These are phyloP conservation scores for Limonius californicus DNA, from an alignment of 1,140 invertebrate genomes.

Conservation along the genomic window DNA sequence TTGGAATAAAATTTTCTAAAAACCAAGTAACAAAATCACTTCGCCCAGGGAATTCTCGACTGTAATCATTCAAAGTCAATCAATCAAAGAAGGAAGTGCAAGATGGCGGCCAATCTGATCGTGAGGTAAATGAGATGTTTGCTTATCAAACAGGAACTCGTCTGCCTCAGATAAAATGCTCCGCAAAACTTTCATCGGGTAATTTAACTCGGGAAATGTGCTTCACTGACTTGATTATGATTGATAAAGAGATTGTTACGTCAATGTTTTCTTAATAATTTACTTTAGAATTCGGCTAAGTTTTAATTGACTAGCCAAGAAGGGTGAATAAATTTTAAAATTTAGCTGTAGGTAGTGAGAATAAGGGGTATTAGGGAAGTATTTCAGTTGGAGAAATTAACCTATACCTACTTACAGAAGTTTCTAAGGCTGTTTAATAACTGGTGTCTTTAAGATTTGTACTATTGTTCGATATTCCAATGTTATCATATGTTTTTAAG, in stretches of 20 bases:
- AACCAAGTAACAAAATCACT: slow-evolving; percentile 3
- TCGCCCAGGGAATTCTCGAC: background rate
- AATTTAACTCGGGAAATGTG: slow-evolving; percentile 43
- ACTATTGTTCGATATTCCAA: no score
- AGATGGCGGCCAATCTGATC: slow-evolving; percentile 32
- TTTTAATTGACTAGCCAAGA: slow-evolving; percentile 4
- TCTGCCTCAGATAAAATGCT: slow-evolving; percentile 39
- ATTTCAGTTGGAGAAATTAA: no score
- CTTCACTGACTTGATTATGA: slow-evolving; percentile 45
- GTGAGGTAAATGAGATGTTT: slow-evolving; percentile 45
- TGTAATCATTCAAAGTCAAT: slow-evolving; percentile 33
- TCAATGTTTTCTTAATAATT: slow-evolving; percentile 14
- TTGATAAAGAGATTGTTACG: slow-evolving; percentile 41
- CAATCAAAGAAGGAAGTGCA: slow-evolving; percentile 37
- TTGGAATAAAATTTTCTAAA: slow-evolving; percentile 2
- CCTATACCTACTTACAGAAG: no score
- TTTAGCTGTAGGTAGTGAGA: no score
- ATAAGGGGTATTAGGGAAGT: no score
- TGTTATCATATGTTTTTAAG: no score
- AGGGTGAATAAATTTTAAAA: slow-evolving; percentile 12
- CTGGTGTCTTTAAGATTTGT: no score
- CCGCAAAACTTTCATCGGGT: slow-evolving; percentile 36
- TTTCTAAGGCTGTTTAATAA: no score
- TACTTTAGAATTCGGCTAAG: slow-evolving; percentile 4
- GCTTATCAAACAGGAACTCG: slow-evolving; percentile 42